Percentiles rank a stretch among this genome's conserved stretches.
These are phyloP conservation scores for Thymelicus acteon DNA, from an alignment of 2,888 invertebrate species.

Conservation along the genomic window DNA sequence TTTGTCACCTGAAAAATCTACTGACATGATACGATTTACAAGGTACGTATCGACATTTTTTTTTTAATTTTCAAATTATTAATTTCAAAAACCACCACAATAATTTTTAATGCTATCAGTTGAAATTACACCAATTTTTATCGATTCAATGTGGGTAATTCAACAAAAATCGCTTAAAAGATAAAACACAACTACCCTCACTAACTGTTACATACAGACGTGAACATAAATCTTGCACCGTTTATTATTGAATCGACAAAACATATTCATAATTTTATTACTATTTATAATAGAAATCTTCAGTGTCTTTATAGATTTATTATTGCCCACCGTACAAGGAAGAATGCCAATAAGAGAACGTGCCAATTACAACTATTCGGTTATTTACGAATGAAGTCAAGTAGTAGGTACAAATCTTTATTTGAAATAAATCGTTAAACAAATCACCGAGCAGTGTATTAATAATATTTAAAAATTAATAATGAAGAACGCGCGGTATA, in stretches of 20 bases:
- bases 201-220: neutral
- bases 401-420: conserved; percentile 41
- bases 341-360: conserved; percentile 42
- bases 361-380: conserved; percentile 48
- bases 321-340: conserved; percentile 31
- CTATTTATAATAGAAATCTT: conserved; percentile 7
- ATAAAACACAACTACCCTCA: neutral
- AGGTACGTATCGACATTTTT: too few relatives aligned
- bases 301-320: conserved; percentile 32
- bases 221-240: neutral
- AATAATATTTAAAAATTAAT: conserved; percentile 16
- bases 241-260: neutral
- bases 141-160: conserved; percentile 1
- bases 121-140: neutral
- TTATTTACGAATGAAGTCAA: conserved; percentile 46
- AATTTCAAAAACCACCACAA: too few relatives aligned
- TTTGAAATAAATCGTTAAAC: conserved; percentile 25
- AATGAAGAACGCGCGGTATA: conserved; percentile 26
- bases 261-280: neutral
- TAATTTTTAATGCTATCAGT: too few relatives aligned
- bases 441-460: conserved; percentile 1
- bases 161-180: neutral
- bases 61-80: too few relatives aligned
- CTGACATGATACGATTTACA: too few relatives aligned
- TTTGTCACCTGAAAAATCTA: too few relatives aligned